Conservation (phyloP, 2,888 invertebrate species). For the Eustalomyia histrio region DNA sequence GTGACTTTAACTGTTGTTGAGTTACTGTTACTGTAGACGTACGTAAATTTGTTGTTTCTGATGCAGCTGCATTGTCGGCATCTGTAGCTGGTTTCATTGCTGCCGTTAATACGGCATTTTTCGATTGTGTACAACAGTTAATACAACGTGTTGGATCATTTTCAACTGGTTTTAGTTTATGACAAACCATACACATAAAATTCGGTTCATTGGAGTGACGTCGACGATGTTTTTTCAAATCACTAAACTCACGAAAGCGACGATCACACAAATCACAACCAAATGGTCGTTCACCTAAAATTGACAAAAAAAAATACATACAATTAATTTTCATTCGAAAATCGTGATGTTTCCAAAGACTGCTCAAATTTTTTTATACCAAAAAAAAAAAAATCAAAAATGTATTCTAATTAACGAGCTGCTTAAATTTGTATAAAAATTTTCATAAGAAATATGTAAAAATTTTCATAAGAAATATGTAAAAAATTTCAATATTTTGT, state of each 20-base stretch:
- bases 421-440: no score
- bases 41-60: background rate
- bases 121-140: constrained; percentile 72
- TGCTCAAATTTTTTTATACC: no score
- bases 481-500: no score
- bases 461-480: no score
- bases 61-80: constrained; percentile 46
- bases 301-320: no score
- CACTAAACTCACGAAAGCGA: constrained; percentile 78
- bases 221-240: constrained; percentile 78
- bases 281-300: constrained; percentile 77
- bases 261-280: constrained; percentile 78
- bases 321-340: no score
- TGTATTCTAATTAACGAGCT: no score
- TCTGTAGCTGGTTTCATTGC: constrained; percentile 62
- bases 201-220: constrained; percentile 74
- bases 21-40: no score
- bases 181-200: constrained; percentile 77
- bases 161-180: constrained; percentile 71
- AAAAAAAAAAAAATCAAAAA: no score
- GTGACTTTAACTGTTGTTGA: background rate
- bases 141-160: constrained; percentile 77
- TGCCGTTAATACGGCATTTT: constrained; percentile 68
- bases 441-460: no score
- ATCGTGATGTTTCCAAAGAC: no score